Base-by-base conservation (phyloP, 2,797 vertebrate genomes). In the Helostoma temminkii region DNA sequence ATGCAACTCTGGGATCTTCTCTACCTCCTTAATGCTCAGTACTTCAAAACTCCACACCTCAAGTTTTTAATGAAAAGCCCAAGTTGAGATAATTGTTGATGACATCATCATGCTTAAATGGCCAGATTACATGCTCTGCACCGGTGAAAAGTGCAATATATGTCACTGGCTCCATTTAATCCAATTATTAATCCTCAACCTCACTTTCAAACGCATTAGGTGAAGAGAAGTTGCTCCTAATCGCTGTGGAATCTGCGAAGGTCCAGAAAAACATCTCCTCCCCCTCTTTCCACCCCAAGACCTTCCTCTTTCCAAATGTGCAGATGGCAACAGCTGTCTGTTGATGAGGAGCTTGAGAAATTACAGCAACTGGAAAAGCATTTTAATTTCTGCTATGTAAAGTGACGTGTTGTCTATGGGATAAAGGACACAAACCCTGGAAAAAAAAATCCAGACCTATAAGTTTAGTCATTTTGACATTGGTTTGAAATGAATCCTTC, bases 281-380 rank as follows among this genome's bases (percentile, higher is more conserved):
- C 34, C 50, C 66, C 54, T n/a, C 59, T 25, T 37, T 74, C 48
- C 41, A 32, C 46, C 47, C 10, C 36, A 26, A 68, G 47, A 50
- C 59, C 73, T 75, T 47, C 36, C 52, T 78, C 66, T 36, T 59
- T 75, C 2, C 26, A 45, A 11, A 80, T 52, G 25, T 77, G 65
- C 93, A 95, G 92, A 95, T 95, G 94, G 82, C 71, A 74, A 53
- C 94, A 95, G 94, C 93, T 94, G 94, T 86, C 86, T 8, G 45
- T 3, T 65, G 21, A 83, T 65, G 21, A 83, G 24, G 79, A 72
- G 82, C 85, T 91, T 90, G 93, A 92, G 92, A 92, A 92, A 83
- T 63, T 71, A 57, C 81, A 80, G 84, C 84, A 88, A 84, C 86
- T 81, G 86, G 80, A 80, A 76, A 91, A 88, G 76, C 8, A 65